These are phyloP conservation scores for Linnaemya tessellans DNA, from an alignment of 2,888 invertebrate genomes.

Conservation along the genomic window DNA sequence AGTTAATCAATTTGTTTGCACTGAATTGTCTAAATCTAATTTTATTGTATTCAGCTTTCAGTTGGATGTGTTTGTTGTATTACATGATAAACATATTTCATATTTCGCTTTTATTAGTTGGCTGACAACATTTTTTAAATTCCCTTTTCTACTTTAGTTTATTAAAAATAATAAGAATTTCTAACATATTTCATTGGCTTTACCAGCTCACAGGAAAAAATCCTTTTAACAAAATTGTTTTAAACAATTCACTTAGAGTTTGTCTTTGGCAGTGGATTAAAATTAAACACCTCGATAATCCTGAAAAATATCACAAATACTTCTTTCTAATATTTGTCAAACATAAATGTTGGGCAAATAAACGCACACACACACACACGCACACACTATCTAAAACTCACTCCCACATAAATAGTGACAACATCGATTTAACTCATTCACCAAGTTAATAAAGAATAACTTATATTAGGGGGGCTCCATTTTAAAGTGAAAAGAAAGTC, in stretches of 20 bases:
- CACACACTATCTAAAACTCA: too few species aligned
- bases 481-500: not conserved
- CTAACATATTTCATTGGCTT: not conserved
- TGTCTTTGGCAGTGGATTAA: constrained; percentile 37
- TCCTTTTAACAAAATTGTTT: constrained; percentile 72
- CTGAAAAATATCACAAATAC: constrained; percentile 78
- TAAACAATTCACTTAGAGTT: constrained; percentile 32
- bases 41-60: too few species aligned
- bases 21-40: too few species aligned
- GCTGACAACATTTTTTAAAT: not conserved
- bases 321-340: constrained; percentile 78
- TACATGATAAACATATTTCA: too few species aligned
- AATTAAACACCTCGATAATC: constrained; percentile 79
- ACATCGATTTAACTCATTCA: constrained; percentile 2
- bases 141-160: not conserved
- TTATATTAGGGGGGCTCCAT: not conserved
- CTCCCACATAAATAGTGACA: not conserved
- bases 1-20: too few species aligned
- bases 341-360: constrained; percentile 46
- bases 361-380: not conserved
- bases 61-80: too few species aligned
- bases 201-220: constrained; percentile 5
- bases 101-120: too few species aligned
- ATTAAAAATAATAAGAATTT: not conserved
- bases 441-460: constrained; percentile 15